These are phyloP conservation scores for Hypercompe scribonia DNA, from an alignment of 2,888 invertebrate genomes.

Conservation along the genomic window DNA sequence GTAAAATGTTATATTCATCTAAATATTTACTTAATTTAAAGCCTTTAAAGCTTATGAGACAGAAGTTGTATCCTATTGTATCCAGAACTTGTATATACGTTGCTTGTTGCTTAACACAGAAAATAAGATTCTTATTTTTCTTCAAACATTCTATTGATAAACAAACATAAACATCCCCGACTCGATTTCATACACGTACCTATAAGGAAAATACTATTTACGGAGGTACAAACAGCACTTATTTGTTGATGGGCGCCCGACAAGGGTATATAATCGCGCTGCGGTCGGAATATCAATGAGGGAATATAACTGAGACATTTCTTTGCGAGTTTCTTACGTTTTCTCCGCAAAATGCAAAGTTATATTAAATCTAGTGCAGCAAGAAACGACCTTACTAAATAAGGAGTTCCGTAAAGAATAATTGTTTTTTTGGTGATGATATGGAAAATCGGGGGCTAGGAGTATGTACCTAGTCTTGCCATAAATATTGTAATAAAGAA, in stretches of 20 bases:
- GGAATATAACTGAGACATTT: conserved; percentile 8
- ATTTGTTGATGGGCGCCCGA: conserved; percentile 14
- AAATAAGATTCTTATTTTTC: background rate
- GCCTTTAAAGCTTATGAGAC: background rate
- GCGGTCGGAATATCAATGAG: conserved; percentile 20
- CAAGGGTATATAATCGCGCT: conserved; percentile 14
- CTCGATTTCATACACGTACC: conserved; percentile 4
- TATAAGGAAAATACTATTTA: conserved; percentile 14
- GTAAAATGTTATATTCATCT: background rate
- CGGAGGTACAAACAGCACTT: conserved; percentile 10
- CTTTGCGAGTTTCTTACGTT: conserved; percentile 3
- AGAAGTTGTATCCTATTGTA: background rate
- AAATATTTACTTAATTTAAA: background rate
- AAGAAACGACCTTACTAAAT: background rate
- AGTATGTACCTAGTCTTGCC: too few species aligned
- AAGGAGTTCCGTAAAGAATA: background rate
- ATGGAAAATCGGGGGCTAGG: too few species aligned
- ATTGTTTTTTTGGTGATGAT: background rate
- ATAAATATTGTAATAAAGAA: too few species aligned
- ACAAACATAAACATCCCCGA: background rate
- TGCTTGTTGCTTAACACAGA: background rate
- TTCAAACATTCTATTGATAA: background rate
- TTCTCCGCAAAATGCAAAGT: background rate
- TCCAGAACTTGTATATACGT: background rate
- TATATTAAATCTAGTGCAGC: background rate